Evolutionary conservation across 1,140 invertebrate species (phyloP), one percentile per base, ranked within the genome.

Genomic region (Agrypnia vestita): DNA sequence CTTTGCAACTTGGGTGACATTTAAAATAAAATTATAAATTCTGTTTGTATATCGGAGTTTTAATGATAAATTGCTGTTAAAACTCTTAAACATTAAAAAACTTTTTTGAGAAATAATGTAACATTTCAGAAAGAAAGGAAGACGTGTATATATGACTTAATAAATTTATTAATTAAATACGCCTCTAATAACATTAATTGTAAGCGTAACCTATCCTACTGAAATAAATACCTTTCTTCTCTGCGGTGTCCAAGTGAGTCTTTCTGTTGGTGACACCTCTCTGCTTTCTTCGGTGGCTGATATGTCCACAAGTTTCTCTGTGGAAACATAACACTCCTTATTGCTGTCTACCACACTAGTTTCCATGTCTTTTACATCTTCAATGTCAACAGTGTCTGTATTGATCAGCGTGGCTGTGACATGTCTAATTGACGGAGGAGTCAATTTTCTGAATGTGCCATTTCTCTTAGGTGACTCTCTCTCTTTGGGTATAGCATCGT

Each of bases 391-490:
- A 3, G 61, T 47, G 7, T 80, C 71, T 11, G 56, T 53, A 53
- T 64, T 80, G 6, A 78, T 75, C n/a, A 76, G 17, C 3, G 56
- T 51, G 12, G 46, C 51, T 4, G 72, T 79, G 4, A 78, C 4
- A 76, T 79, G 75, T n/a, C 64, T 17, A 46, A 76, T 76, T 13
- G 76, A 71, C 0, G 76, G 64, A 0, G 88, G 88, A 4, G 87
- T 86, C 0, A 84, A 44, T 74, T 88, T 90, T 69, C 87, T 89
- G 67, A 89, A 90, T 4, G 89, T 90, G 3, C 86, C 86, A 76
- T 86, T 88, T 21, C 88, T 84, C 83, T 88, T 89, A 0, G 89
- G 89, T 1, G 85, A 85, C 11, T 89, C 88, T 61, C 87, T 86
- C 13, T 61, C 67, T 73, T 79, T 73, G 43, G 67, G 61, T 10